These are phyloP conservation scores for Odocoileus virginianus DNA, from an alignment of 2,113 vertebrate genomes.

Conservation along the genomic window DNA sequence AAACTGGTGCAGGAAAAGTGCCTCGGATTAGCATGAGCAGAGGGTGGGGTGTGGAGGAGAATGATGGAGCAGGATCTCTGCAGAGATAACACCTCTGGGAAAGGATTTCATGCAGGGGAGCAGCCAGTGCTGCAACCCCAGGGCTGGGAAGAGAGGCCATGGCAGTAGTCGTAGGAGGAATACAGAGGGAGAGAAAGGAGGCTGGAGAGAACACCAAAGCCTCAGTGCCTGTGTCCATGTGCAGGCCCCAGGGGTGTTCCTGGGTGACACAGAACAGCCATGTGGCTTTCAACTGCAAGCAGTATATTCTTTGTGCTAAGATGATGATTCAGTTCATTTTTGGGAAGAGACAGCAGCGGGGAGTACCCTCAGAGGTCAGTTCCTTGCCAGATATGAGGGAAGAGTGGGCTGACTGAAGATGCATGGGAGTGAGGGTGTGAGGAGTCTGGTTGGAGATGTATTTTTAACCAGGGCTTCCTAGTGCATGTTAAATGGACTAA, in stretches of 20 bases:
- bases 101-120: background rate
- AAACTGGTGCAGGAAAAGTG: background rate
- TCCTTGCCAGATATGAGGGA: background rate
- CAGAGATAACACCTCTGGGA: no score
- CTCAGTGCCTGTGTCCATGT: no score
- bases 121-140: background rate
- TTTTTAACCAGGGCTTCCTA: background rate
- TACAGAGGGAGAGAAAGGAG: no score
- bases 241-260: background rate
- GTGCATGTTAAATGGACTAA: background rate
- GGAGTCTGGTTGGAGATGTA: background rate
- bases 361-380: background rate
- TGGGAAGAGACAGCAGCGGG: background rate
- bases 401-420: no score
- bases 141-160: background rate
- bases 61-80: background rate
- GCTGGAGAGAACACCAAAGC: no score
- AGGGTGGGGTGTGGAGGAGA: no score
- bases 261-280: background rate
- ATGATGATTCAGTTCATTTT: background rate
- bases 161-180: background rate
- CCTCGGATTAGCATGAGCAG: background rate
- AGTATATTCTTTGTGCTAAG: background rate
- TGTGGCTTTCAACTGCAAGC: background rate
- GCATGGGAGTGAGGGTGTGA: background rate